A percentile compares a stretch with the other conserved stretches of the same genome.
phyloP scores from a whole-genome alignment of 2,113 vertebrate species.

The Hippocampus mohnikei region DNA sequence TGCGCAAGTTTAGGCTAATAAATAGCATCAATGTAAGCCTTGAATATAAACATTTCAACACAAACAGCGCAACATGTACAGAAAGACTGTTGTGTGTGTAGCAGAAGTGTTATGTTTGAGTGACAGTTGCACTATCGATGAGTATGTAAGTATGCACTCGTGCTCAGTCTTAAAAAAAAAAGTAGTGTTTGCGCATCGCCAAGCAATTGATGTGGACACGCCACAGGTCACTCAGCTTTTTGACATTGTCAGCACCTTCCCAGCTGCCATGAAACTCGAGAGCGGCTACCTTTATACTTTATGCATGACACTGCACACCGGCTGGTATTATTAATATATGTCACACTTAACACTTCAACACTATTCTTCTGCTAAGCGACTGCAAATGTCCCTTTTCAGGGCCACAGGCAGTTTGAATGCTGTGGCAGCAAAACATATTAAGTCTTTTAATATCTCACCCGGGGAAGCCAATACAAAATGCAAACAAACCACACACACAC shows the following conservation, averaged over 20 bases:
- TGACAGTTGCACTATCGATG: no score
- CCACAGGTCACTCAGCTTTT: background rate
- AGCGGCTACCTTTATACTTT: conserved; percentile 25
- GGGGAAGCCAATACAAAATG: background rate
- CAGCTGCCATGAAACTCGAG: conserved; percentile 34
- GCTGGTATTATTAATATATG: conserved; percentile 9
- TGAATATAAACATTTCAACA: no score
- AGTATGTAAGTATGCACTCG: no score
- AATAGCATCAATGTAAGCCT: no score
- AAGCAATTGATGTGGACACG: background rate
- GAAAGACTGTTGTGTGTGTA: no score
- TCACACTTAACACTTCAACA: background rate
- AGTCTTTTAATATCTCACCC: conserved; percentile 40
- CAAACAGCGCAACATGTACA: no score
- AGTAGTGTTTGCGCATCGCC: no score
- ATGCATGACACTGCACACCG: conserved; percentile 26
- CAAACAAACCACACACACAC: background rate
- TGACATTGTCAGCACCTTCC: conserved; percentile 8
- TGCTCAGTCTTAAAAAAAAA: no score
- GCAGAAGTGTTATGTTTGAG: no score
- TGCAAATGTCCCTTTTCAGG: conserved; percentile 1
- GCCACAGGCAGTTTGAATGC: background rate
- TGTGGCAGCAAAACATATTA: background rate
- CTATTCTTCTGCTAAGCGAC: background rate
- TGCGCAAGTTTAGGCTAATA: no score